These are phyloP conservation scores for Protophormia terraenovae DNA, from an alignment of 2,888 invertebrate species.

Conservation along the genomic window DNA sequence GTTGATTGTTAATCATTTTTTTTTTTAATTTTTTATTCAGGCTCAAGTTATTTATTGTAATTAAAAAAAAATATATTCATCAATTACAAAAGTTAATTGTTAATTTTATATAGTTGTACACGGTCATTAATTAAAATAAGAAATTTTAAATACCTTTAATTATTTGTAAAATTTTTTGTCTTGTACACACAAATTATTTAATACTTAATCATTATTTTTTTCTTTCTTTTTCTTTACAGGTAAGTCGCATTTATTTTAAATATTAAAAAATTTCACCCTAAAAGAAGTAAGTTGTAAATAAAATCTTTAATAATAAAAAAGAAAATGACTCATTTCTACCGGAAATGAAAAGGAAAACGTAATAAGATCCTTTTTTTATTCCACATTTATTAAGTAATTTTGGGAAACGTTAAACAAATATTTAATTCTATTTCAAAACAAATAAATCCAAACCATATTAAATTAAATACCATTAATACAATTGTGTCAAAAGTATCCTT, in stretches of 20 bases:
- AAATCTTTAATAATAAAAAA: not conserved
- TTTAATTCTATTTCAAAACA: constrained; percentile 10
- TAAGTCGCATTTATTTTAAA: constrained; percentile 32
- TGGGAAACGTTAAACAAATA: constrained; percentile 32
- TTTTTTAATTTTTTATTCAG: too few species aligned
- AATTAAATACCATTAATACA: constrained; percentile 20
- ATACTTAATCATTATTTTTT: not conserved
- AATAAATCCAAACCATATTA: not conserved
- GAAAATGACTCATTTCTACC: constrained; percentile 25
- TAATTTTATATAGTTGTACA: too few species aligned
- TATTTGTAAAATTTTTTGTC: not conserved
- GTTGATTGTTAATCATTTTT: too few species aligned
- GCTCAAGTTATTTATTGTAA: too few species aligned
- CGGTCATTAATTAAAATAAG: too few species aligned
- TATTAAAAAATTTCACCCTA: not conserved
- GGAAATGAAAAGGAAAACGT: constrained; percentile 30
- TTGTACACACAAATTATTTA: not conserved
- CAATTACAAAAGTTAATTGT: too few species aligned
- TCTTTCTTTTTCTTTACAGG: constrained; percentile 51
- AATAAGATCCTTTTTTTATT: constrained; percentile 46
- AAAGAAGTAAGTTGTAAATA: constrained; percentile 20
- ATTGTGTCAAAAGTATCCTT: constrained; percentile 1
- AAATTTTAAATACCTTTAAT: not conserved
- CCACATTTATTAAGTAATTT: not conserved
- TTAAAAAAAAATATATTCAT: too few species aligned